Evolutionary conservation across 1,140 invertebrate species (phyloP), one percentile per base, ranked within the genome.

Genomic region (Apocrypta bakeri): DNA sequence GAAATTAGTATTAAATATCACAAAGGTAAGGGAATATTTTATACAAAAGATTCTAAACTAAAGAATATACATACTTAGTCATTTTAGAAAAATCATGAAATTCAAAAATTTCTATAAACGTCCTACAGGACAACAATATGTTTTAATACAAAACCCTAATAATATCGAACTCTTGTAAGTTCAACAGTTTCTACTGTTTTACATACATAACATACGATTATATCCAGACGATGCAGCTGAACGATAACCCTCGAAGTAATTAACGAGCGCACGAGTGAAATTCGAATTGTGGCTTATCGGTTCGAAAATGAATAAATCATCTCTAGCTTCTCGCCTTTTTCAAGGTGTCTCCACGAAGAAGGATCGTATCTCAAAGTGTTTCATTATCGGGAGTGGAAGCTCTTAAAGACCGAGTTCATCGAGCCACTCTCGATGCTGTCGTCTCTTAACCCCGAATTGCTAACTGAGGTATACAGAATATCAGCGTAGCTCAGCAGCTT

Each of bases 361-460:
- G 63, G 63, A 66, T 66, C 63, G 25, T 29, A 66, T 66, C 63
- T 66, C 63, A 66, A 66, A 29, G 63, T 25, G 63, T 66, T 66
- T 66, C 63, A 66, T 66, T 66, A 66, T 66, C 63, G 63, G 27
- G 63, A 66, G 63, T 66, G 25, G 63, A 25, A n/a, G 48, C 48
- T 21, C 48, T 56, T 17, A 17, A 1, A 48, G 42, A n/a, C 48
- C 48, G 48, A 56, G 48, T 56, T 56, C 48, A 56, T 56, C 21
- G 48, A 56, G 48, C 48, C 17, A 4, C 48, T 21, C 48, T 56
- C 48, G 48, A n/a, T 6, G 17, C 48, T n/a, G 48, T 56, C 48
- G 48, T 56, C 48, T 56, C 48, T 56, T 56, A 56, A 56, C 48
- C 48, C n/a, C 48, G 48, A 56, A n/a, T 56, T 21, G 48, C 3